These are phyloP conservation scores for Rotaria sp. DNA, from an alignment of 2,888 invertebrate species.

Conservation along the genomic window DNA sequence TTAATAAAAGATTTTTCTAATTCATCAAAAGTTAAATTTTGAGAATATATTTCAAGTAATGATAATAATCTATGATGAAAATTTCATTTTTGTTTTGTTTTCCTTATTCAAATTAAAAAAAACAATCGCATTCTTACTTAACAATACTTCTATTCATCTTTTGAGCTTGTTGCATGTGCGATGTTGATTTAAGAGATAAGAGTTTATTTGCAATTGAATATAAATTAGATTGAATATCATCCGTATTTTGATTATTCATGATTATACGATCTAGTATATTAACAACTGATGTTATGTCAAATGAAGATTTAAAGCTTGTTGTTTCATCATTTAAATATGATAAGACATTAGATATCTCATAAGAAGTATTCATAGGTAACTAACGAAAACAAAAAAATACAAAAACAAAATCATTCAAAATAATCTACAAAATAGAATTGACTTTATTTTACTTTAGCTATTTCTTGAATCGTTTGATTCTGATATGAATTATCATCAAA, in stretches of 20 bases:
- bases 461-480: neutral
- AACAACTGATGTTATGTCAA: neutral
- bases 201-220: constrained; percentile 17
- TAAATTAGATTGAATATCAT: neutral
- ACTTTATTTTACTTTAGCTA: neutral
- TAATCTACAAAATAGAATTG: too few relatives aligned
- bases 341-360: neutral
- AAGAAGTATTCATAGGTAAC: neutral
- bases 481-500: neutral
- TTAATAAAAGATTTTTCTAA: neutral
- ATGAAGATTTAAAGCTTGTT: neutral
- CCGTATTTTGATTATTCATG: neutral
- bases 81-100: too few relatives aligned
- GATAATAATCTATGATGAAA: neutral
- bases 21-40: neutral
- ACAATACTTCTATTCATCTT: neutral
- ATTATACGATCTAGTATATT: neutral
- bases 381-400: neutral
- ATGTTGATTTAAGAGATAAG: neutral
- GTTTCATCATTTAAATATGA: neutral
- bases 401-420: neutral
- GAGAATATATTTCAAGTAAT: neutral
- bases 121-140: neutral
- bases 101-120: neutral
- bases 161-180: neutral